These are phyloP conservation scores for Greenwoodochromis staneri DNA, from an alignment of 2,113 vertebrate genomes.

Conservation along the genomic window DNA sequence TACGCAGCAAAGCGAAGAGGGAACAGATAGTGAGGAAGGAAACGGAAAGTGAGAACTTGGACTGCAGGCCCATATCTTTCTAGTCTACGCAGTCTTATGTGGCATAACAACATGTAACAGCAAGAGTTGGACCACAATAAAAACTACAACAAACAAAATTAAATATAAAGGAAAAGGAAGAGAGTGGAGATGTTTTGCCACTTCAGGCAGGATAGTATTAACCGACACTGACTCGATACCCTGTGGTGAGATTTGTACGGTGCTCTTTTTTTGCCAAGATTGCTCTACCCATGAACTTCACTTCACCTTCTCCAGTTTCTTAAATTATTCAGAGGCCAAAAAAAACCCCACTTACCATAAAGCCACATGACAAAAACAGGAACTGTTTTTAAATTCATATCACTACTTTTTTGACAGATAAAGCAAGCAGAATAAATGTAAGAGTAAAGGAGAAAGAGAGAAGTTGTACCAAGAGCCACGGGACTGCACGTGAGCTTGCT, in stretches of 20 bases:
- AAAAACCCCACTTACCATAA: rapidly evolving
- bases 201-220: not conserved
- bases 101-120: not conserved
- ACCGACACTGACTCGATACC: not conserved
- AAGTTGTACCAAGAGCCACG: not conserved
- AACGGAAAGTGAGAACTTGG: not conserved
- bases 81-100: not conserved
- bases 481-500: not conserved
- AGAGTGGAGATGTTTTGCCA: not conserved
- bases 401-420: not conserved
- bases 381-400: not conserved
- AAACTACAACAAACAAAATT: not conserved
- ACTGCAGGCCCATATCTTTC: not conserved
- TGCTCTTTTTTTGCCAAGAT: not conserved
- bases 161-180: not conserved
- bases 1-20: not conserved
- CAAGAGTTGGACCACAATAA: not conserved
- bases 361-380: not conserved
- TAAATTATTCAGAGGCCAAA: not conserved
- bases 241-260: not conserved
- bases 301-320: not conserved
- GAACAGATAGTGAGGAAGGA: not conserved
- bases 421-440: not conserved
- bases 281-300: not conserved
- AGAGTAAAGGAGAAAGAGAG: not conserved